These are phyloP conservation scores for Cecidostiba fungosa DNA, from an alignment of 2,888 invertebrate species.

Conservation along the genomic window DNA sequence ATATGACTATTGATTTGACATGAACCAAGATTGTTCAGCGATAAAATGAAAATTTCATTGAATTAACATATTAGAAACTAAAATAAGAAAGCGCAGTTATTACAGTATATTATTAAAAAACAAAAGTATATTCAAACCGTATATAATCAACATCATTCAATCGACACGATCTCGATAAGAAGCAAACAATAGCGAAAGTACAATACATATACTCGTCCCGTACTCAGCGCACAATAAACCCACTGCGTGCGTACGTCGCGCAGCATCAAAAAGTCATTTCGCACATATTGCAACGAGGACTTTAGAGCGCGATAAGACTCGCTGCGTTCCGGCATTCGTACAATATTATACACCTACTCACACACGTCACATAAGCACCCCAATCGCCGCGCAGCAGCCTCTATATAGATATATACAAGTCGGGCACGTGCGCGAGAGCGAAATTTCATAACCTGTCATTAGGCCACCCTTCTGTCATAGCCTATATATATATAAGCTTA, in stretches of 20 bases:
- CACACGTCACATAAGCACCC: neutral
- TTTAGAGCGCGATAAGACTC: constrained; percentile 39
- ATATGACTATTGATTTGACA: too few relatives aligned
- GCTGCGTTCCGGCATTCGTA: constrained; percentile 27
- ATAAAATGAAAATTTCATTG: too few relatives aligned
- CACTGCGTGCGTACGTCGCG: neutral
- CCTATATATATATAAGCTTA: neutral
- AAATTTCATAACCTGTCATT: constrained; percentile 78
- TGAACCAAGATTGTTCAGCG: too few relatives aligned
- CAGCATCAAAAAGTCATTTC: constrained; percentile 45
- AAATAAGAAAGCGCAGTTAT: too few relatives aligned
- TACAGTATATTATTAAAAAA: too few relatives aligned
- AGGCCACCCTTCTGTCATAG: constrained; percentile 70
- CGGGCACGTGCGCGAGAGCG: constrained; percentile 66
- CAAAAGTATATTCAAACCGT: too few relatives aligned
- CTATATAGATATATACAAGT: constrained; percentile 32
- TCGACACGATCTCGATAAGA: neutral
- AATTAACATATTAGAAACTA: too few relatives aligned
- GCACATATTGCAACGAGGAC: constrained; percentile 12
- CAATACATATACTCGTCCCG: neutral
- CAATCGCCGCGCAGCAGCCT: neutral
- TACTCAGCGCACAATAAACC: neutral
- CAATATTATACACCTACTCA: neutral
- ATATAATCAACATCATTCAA: too few relatives aligned
- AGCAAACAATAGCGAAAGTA: too few relatives aligned